Conservation (phyloP, 2,113 vertebrate species). For the Nothocercus julius region DNA sequence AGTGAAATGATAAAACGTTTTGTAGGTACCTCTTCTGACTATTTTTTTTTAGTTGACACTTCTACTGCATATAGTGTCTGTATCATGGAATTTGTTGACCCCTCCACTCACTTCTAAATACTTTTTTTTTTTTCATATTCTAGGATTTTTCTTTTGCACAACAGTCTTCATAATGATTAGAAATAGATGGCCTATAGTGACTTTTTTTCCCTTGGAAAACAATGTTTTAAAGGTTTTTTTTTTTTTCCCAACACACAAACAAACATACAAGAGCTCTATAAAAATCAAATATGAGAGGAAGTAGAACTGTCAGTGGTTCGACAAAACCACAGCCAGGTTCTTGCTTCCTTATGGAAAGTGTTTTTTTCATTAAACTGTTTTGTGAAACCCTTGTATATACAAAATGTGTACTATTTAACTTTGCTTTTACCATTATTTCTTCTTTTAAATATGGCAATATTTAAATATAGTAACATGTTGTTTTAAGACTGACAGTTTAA, state of each 20-base stretch:
- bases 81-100: not conserved
- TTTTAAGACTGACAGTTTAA: slow-evolving; percentile 39
- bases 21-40: not conserved
- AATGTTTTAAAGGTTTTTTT: slow-evolving; percentile 24
- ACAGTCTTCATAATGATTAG: not conserved
- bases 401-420: not conserved
- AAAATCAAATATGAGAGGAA: not conserved
- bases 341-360: slow-evolving; percentile 9
- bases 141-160: not conserved
- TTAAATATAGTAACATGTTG: slow-evolving; percentile 8
- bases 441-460: slow-evolving; percentile 5
- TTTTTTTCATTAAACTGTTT: not conserved
- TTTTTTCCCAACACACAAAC: slow-evolving; percentile 15
- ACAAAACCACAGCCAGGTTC: slow-evolving; percentile 15
- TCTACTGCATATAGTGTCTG: not conserved
- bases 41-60: not conserved
- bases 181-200: slow-evolving; percentile 37
- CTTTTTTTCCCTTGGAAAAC: slow-evolving; percentile 35
- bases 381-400: slow-evolving; percentile 1
- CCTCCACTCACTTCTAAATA: not conserved
- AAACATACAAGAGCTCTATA: slow-evolving; percentile 38
- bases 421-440: slow-evolving; percentile 17
- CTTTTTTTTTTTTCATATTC: slow-evolving; percentile 18
- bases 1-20: not conserved
- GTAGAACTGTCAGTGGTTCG: slow-evolving; percentile 18